phyloP scores from a whole-genome alignment of 2,888 invertebrate species.

The Cynaeus angustus region DNA sequence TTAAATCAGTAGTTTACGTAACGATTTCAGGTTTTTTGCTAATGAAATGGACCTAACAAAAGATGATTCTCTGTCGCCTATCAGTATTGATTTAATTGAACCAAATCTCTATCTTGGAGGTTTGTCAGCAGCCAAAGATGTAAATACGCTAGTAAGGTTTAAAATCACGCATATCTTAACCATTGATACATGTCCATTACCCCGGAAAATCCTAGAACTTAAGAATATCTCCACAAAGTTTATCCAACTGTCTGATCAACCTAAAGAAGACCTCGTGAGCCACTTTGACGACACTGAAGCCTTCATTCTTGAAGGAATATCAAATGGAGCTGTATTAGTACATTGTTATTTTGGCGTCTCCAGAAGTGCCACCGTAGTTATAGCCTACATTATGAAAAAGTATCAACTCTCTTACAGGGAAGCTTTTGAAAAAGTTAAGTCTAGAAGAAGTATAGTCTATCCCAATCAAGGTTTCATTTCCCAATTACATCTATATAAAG shows the following conservation, averaged over 20 bases:
- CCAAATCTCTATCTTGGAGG: constrained; percentile 80
- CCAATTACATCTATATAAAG: constrained; percentile 85
- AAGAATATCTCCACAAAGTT: constrained; percentile 82
- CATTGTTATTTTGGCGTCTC: constrained; percentile 96
- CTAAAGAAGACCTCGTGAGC: constrained; percentile 88
- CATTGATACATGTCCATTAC: constrained; percentile 88
- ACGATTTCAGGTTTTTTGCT: background rate
- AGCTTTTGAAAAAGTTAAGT: constrained; percentile 81
- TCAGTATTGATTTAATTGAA: constrained; percentile 75
- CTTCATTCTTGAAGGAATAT: constrained; percentile 83
- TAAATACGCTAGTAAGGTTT: constrained; percentile 78
- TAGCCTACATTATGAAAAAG: constrained; percentile 92
- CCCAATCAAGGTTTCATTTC: constrained; percentile 89
- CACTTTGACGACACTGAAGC: constrained; percentile 84
- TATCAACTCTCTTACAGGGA: constrained; percentile 82
- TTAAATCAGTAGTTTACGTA: background rate
- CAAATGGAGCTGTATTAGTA: constrained; percentile 83
- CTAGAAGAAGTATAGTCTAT: constrained; percentile 81
- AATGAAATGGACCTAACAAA: constrained; percentile 48
- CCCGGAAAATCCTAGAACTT: constrained; percentile 81
- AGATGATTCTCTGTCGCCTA: constrained; percentile 67
- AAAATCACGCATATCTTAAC: constrained; percentile 87
- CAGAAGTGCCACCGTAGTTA: constrained; percentile 89
- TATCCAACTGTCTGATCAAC: constrained; percentile 88
- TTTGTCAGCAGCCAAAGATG: constrained; percentile 85